phyloP scores from a whole-genome alignment of 2,797 vertebrate genomes.

The Pelochelys cantorii region DNA sequence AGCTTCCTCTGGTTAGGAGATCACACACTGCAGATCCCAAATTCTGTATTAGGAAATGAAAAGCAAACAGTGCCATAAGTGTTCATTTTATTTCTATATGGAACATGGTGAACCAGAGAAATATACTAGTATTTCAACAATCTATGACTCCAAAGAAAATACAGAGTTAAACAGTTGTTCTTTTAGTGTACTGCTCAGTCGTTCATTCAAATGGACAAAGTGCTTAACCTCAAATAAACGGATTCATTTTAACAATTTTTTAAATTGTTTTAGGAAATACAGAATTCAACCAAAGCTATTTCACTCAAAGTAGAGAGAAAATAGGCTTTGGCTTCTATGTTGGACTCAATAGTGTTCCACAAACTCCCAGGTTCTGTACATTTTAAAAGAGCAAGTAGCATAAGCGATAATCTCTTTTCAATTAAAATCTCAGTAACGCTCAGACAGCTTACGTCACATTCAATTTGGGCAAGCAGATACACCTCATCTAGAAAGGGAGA shows the following conservation, averaged over 20 bases:
- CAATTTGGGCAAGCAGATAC: not conserved
- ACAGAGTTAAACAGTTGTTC: not conserved
- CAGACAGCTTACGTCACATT: not conserved
- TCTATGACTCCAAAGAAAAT: not conserved
- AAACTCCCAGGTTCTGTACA: not conserved
- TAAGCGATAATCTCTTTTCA: not conserved
- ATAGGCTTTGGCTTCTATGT: not conserved
- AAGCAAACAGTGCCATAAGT: not conserved
- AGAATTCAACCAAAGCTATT: slow-evolving; percentile 21
- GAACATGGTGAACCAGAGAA: slow-evolving; percentile 10
- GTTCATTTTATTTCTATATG: not conserved
- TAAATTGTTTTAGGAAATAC: not conserved
- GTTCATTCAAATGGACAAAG: not conserved
- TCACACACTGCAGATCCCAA: not conserved
- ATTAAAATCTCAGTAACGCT: slow-evolving; percentile 1
- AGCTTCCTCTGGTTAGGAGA: not conserved
- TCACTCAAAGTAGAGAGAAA: not conserved
- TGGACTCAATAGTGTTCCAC: not conserved
- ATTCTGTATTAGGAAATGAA: not conserved
- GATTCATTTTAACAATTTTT: not conserved
- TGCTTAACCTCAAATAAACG: not conserved
- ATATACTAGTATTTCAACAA: not conserved
- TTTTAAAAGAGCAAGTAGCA: not conserved
- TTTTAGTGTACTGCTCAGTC: not conserved
- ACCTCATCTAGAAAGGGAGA: not conserved